phyloP scores from a whole-genome alignment of 2,797 vertebrate species.

The Melanotaenia pygmaea region DNA sequence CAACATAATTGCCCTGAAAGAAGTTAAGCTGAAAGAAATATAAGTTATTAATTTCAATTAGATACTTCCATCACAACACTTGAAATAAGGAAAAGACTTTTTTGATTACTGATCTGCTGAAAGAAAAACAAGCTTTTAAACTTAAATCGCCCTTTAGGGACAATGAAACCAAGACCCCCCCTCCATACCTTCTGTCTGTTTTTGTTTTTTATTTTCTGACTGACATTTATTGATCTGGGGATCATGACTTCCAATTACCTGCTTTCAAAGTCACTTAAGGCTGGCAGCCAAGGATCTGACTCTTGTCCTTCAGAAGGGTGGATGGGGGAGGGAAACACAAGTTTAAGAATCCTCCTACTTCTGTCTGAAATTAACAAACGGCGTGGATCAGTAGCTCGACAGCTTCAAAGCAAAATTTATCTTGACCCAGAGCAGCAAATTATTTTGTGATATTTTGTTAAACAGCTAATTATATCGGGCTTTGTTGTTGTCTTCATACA shows the following conservation, averaged over 20 bases:
- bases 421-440: constrained; percentile 37
- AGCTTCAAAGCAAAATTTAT: constrained; percentile 53
- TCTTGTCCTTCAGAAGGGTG: constrained; percentile 57
- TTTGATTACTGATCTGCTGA: constrained; percentile 49
- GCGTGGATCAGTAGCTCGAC: constrained; percentile 60
- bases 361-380: constrained; percentile 41
- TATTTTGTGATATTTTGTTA: constrained; percentile 51
- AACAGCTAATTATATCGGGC: constrained; percentile 50
- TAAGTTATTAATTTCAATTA: not conserved
- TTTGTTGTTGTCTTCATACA: constrained; percentile 30
- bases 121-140: constrained; percentile 42
- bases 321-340: constrained; percentile 15
- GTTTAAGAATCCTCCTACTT: constrained; percentile 45
- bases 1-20: not conserved
- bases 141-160: constrained; percentile 45
- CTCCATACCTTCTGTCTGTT: constrained; percentile 27
- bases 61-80: constrained; percentile 19
- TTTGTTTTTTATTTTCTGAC: constrained; percentile 62
- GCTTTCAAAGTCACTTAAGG: constrained; percentile 81
- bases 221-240: constrained; percentile 79
- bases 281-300: constrained; percentile 53
- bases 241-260: constrained; percentile 82
- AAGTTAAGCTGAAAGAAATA: not conserved
- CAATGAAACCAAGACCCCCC: constrained; percentile 55
- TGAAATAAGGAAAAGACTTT: constrained; percentile 30